phyloP scores from a whole-genome alignment of 2,113 vertebrate species.

The Pelmatolapia mariae region DNA sequence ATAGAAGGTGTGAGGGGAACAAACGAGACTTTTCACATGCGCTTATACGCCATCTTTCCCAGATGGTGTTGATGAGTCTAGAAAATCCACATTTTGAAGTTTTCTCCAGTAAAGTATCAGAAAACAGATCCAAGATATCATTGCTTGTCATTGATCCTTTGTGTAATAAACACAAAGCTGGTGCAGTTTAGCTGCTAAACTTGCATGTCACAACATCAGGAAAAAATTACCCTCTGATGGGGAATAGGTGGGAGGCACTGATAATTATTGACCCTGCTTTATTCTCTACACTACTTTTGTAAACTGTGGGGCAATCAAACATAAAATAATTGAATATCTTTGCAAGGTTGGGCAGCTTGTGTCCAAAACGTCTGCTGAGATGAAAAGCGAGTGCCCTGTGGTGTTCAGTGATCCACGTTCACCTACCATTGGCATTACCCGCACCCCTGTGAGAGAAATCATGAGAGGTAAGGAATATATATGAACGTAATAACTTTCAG shows the following conservation, averaged over 20 bases:
- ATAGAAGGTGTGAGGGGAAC: neutral
- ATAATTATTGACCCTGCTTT: neutral
- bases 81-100: neutral
- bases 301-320: neutral
- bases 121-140: neutral
- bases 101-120: neutral
- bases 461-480: conserved; percentile 64
- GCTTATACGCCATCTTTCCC: neutral
- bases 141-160: neutral
- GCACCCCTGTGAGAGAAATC: conserved; percentile 82
- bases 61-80: neutral
- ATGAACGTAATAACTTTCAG: rapidly evolving
- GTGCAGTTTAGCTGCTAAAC: neutral
- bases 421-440: conserved; percentile 77
- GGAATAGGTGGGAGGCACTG: neutral
- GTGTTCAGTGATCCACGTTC: conserved; percentile 80
- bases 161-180: neutral
- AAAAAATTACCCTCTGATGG: neutral
- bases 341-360: conserved; percentile 28
- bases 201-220: neutral
- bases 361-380: neutral
- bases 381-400: neutral
- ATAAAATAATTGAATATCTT: neutral
- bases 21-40: neutral
- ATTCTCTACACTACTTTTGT: neutral